Base-by-base conservation (phyloP, 2,113 vertebrate species). In the Sander lucioperca region DNA sequence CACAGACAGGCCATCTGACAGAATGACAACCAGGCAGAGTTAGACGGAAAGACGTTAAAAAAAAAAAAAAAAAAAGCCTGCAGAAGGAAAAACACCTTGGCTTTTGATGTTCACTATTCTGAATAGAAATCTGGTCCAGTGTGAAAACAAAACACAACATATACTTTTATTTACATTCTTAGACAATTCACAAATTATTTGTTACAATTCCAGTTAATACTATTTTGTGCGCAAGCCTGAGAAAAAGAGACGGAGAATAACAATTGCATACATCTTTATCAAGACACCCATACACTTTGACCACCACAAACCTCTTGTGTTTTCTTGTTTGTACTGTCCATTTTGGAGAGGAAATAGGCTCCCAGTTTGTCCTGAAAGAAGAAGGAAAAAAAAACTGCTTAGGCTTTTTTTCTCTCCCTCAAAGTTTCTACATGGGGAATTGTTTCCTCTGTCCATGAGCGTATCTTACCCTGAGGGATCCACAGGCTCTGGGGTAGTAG, bases 401-500 rank as follows among this genome's bases (percentile, higher is more conserved):
- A 25, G 3, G 5, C 1, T 27, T 57, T 61, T 18, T 50, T 14
- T 23, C 58, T 11, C 18, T n/a, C 9, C 0, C n/a, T 48, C 27
- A 56, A 56, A 19, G 6, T 36, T 69, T 36, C 50, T 69, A 23
- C 13, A 53, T 43, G 3, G 11, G 13, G 14, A 30, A 75, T n/a
- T 19, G 1, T 51, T 16, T 45, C 33, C 8, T 15, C 6, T 27
- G 6, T 33, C 51, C 19, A 16, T 48, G 15, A 25, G n/a, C 43
- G 59, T 5, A 0, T 67, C 66, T 95, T 89, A 97, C 97, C 94
- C 95, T 94, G 43, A 98, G 92, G 56, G 96, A 97, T 25, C 97
- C 97, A 82, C 97, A 97, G 23, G 97, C 97, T 79, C 96, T 89
- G 4, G 97, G 96, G 77, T 97, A 98, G 79, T 93, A 96, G 19